Conservation (phyloP, 2,888 invertebrate genomes). For the Chloroclysta siterata region DNA sequence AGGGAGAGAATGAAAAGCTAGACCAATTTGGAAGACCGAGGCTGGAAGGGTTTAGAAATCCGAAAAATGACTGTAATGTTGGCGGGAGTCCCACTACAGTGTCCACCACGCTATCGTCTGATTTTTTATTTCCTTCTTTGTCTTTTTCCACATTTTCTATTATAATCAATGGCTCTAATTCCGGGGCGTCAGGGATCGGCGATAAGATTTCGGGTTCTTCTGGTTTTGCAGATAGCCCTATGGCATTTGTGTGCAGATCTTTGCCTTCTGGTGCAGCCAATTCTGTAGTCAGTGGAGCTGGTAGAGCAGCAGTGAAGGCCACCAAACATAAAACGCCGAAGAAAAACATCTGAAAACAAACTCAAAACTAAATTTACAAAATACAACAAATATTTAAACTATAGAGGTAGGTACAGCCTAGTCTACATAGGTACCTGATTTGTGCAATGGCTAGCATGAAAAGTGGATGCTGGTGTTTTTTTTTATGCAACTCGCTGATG, state of each 20-base stretch:
- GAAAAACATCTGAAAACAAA: conserved; percentile 54
- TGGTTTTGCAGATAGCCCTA: not conserved
- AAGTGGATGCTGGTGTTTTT: no score
- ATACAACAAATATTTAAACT: not conserved
- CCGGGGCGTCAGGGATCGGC: conserved; percentile 28
- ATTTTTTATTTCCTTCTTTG: not conserved
- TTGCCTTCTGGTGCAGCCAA: not conserved
- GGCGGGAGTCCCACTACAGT: no score
- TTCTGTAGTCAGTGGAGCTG: conserved; percentile 42
- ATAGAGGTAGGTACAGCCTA: no score
- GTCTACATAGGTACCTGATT: no score
- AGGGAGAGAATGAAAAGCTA: conserved; percentile 8
- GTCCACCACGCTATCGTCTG: conserved; percentile 12
- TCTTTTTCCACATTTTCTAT: conserved; percentile 2
- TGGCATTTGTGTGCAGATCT: conserved; percentile 29
- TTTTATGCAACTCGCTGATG: no score
- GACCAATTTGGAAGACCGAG: not conserved
- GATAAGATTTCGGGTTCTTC: conserved; percentile 23
- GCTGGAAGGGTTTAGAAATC: not conserved
- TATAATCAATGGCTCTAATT: conserved; percentile 29
- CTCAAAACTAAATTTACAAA: not conserved
- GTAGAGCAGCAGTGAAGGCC: conserved; percentile 50
- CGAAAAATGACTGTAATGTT: no score
- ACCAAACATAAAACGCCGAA: conserved; percentile 53
- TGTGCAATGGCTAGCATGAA: no score